These are phyloP conservation scores for Bostrychus sinensis DNA, from an alignment of 2,113 vertebrate genomes.

Conservation along the genomic window DNA sequence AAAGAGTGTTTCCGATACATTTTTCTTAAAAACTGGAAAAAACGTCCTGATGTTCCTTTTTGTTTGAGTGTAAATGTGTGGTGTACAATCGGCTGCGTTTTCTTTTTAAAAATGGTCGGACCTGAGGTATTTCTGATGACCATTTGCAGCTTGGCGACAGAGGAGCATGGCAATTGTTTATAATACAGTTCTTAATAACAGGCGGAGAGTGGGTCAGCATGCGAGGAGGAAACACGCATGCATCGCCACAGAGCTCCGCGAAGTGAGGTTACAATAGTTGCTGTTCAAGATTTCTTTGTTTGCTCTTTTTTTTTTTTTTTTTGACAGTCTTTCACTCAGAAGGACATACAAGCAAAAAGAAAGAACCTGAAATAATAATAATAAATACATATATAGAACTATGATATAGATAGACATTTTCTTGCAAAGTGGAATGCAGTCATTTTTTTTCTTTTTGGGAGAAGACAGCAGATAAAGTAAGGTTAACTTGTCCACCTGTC, in stretches of 20 bases:
- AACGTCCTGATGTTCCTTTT: conserved; percentile 73
- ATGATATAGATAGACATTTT: conserved; percentile 67
- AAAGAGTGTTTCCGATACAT: conserved; percentile 48
- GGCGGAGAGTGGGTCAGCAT: not conserved
- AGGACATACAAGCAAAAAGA: conserved; percentile 41
- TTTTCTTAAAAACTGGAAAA: conserved; percentile 63
- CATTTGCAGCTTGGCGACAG: conserved; percentile 68
- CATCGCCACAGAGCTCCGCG: conserved; percentile 34
- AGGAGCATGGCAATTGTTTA: conserved; percentile 57
- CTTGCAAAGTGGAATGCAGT: conserved; percentile 58
- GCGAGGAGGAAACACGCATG: conserved; percentile 35
- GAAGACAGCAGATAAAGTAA: conserved; percentile 59
- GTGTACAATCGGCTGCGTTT: conserved; percentile 81
- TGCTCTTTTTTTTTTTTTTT: conserved; percentile 34
- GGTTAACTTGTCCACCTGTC: conserved; percentile 79
- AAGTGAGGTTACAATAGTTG: conserved; percentile 74
- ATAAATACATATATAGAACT: conserved; percentile 70
- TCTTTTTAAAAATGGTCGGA: conserved; percentile 69
- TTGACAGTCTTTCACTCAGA: conserved; percentile 67
- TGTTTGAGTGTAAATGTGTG: conserved; percentile 53
- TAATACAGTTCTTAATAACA: conserved; percentile 48
- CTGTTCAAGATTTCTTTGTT: conserved; percentile 46
- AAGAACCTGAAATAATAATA: conserved; percentile 60
- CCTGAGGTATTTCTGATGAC: conserved; percentile 82
- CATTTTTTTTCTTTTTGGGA: conserved; percentile 48